Percentiles rank a stretch among this genome's conserved stretches.
Conservation (phyloP, 2,113 vertebrate genomes). For the Athene noctua region DNA sequence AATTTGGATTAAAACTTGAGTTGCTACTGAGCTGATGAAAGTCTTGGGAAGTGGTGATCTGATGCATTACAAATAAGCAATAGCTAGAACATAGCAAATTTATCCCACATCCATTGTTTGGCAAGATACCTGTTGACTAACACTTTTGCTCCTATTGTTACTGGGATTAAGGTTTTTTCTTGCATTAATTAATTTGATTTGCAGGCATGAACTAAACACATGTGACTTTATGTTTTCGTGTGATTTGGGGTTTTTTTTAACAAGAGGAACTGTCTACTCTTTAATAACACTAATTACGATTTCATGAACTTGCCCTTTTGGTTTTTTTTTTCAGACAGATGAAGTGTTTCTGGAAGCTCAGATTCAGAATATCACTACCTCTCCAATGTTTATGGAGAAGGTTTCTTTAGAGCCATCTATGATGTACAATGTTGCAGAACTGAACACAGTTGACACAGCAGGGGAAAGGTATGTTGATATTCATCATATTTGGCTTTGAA, state of each 20-base stretch:
- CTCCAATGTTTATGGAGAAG: constrained; percentile 99
- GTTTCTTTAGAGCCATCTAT: constrained; percentile 96
- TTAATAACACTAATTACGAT: neutral
- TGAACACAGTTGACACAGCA: constrained; percentile 79
- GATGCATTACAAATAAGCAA: neutral
- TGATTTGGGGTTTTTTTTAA: constrained; percentile 52
- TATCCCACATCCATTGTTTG: constrained; percentile 84
- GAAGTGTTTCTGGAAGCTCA: constrained; percentile 98
- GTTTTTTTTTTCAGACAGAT: constrained; percentile 85
- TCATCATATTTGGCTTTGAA: neutral
- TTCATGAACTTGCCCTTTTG: neutral
- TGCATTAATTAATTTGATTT: constrained; percentile 81
- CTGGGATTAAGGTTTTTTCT: constrained; percentile 76
- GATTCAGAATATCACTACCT: constrained; percentile 99
- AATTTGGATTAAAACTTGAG: neutral
- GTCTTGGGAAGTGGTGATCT: neutral
- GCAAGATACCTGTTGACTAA: constrained; percentile 74
- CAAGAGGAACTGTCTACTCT: constrained; percentile 35
- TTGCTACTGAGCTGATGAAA: neutral
- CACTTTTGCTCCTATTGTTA: constrained; percentile 71
- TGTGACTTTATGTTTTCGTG: constrained; percentile 33
- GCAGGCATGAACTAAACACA: constrained; percentile 92
- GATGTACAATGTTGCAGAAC: constrained; percentile 96
- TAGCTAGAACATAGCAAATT: neutral
- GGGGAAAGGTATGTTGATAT: constrained; percentile 79